These are phyloP conservation scores for Hippotragus niger DNA, from an alignment of 2,113 vertebrate species.

Conservation along the genomic window DNA sequence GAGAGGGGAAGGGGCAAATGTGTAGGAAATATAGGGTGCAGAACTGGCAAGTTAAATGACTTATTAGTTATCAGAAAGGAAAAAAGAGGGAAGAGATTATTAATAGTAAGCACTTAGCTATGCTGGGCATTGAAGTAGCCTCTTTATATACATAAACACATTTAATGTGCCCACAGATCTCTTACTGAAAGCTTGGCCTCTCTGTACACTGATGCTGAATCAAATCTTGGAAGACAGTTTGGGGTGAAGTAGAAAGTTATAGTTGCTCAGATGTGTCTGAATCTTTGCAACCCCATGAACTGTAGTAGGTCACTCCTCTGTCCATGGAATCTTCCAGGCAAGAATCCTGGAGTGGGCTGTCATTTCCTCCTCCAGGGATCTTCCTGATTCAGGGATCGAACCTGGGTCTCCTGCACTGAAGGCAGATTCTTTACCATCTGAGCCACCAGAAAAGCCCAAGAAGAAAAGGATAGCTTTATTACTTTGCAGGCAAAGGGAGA, in stretches of 20 bases:
- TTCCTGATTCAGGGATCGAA: neutral
- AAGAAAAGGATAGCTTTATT: neutral
- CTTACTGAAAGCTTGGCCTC: neutral
- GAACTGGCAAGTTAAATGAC: neutral
- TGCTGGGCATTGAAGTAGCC: neutral
- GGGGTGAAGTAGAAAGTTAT: neutral
- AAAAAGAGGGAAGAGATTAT: neutral
- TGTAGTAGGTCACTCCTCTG: neutral
- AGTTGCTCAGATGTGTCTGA: neutral
- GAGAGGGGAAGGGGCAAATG: neutral
- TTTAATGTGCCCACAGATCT: neutral
- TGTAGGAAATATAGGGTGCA: neutral
- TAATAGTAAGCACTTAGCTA: neutral
- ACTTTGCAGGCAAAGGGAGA: neutral
- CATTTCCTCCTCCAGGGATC: neutral
- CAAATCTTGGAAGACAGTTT: neutral
- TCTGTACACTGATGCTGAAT: neutral
- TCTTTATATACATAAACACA: neutral
- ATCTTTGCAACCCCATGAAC: neutral
- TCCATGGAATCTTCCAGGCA: neutral
- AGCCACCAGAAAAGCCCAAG: neutral
- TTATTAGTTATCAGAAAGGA: neutral
- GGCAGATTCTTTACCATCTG: neutral
- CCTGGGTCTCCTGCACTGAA: neutral
- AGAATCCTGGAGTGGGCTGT: neutral